Base-by-base conservation (phyloP, 2,113 vertebrate genomes). In the Tangachromis dhanisi region DNA sequence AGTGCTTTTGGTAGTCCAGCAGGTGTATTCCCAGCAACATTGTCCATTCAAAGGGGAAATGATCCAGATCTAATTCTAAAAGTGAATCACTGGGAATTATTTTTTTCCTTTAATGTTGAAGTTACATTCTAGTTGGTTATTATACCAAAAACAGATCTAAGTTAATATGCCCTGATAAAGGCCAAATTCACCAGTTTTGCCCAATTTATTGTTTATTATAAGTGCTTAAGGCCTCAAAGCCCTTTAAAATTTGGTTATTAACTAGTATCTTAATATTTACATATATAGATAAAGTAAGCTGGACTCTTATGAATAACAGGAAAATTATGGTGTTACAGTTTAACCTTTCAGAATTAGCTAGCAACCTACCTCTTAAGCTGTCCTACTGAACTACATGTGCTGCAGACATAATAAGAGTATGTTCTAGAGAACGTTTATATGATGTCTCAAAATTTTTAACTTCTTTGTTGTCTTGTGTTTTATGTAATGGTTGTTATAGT, bases 31-130 rank as follows among this genome's bases (percentile, higher is more conserved):
- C 68, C 21, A 45, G 21, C 8, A 73, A 73, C 40, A 45, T 0
- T 45, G 38, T 26, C 0, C n/a, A 45, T 47, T 76, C 40, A 73
- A 66, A 1, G 21, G 8, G 38, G 38, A 42, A 42, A 45, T 24
- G 13, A 42, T 73, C 66, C 21, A 73, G 2, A 45, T 73, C 66
- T 73, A 16, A 73, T 73, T 0, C 0, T 4, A 71, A 71, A 24
- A 42, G 19, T 0, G 63, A 26, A 9, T 26, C 0, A 29, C 10
- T 38, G 10, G 10, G 0, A 66, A 38, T 38, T 11, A 0, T 29
- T 73, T 45, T 42, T 16, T 2, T 9, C 68, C 71, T 47, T 47
- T 47, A 1, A 29, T 76, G 42, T 0, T 47, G 24, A 42, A 45
- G 38, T 73, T 71, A 9, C 2, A 71, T 71, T 71, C 11, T 13